A percentile compares a stretch with the other conserved stretches of the same genome.
Conservation (phyloP, 2,888 invertebrate genomes). For the Clostera curtula region DNA sequence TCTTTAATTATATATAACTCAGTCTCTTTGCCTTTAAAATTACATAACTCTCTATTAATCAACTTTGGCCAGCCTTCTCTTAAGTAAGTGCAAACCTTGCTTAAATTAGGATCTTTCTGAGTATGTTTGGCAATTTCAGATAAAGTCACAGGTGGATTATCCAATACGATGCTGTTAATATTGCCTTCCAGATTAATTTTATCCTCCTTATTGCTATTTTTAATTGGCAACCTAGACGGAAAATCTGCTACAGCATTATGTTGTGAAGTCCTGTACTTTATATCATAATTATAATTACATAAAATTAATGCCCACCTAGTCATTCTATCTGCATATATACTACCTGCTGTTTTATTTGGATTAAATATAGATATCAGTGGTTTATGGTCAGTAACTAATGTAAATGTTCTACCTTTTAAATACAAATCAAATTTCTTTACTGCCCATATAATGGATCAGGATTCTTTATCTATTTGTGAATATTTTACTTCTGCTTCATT, state of each 20-base stretch:
- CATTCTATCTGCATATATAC: too few relatives aligned
- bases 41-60: slow-evolving; percentile 1
- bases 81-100: slow-evolving; percentile 2
- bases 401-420: too few relatives aligned
- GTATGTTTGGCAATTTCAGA: slow-evolving; percentile 2
- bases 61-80: slow-evolving; percentile 1
- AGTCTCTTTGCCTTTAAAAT: background rate
- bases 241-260: slow-evolving; percentile 1
- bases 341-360: too few relatives aligned
- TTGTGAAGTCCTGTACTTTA: too few relatives aligned
- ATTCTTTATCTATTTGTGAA: too few relatives aligned
- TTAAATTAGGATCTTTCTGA: background rate
- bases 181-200: background rate
- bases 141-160: background rate
- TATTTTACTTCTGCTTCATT: too few relatives aligned
- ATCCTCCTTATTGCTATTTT: background rate
- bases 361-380: too few relatives aligned
- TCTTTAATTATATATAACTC: background rate
- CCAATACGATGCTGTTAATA: slow-evolving; percentile 1
- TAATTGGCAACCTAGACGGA: slow-evolving; percentile 1
- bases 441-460: too few relatives aligned
- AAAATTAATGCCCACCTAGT: too few relatives aligned
- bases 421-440: too few relatives aligned
- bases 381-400: too few relatives aligned
- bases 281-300: too few relatives aligned